Conservation (phyloP, 2,888 invertebrate species). For the Leptura quadrifasciata region DNA sequence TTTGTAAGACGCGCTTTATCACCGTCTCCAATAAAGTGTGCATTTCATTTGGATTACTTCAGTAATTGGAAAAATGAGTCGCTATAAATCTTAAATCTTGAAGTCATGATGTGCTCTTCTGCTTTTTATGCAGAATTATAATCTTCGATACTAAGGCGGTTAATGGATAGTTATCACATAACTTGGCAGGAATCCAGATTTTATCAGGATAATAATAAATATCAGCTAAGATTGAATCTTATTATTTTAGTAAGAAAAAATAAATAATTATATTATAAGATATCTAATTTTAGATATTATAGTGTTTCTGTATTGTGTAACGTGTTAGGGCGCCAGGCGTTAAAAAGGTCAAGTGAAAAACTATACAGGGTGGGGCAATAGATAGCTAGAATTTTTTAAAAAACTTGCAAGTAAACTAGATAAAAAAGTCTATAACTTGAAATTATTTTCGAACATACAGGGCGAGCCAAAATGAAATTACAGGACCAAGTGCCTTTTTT, state of each 20-base stretch:
- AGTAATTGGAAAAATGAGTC: constrained; percentile 48
- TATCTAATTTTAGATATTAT: background rate
- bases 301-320: background rate
- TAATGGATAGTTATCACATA: constrained; percentile 25
- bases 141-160: constrained; percentile 24
- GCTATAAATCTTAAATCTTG: constrained; percentile 46
- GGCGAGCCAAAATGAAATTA: too few species aligned
- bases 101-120: constrained; percentile 40
- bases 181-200: constrained; percentile 21
- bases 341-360: background rate
- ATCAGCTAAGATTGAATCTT: constrained; percentile 5
- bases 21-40: constrained; percentile 40
- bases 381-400: too few species aligned
- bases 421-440: too few species aligned
- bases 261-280: constrained; percentile 7
- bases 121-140: constrained; percentile 45
- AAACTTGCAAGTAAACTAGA: too few species aligned
- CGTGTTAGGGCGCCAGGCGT: background rate
- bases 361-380: too few species aligned
- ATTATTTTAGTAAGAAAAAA: constrained; percentile 16
- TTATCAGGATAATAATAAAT: constrained; percentile 35
- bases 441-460: too few species aligned
- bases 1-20: constrained; percentile 39
- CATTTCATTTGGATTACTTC: constrained; percentile 40
- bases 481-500: too few species aligned